phyloP scores from a whole-genome alignment of 2,113 vertebrate genomes.

The Formicarius rufipectus region DNA sequence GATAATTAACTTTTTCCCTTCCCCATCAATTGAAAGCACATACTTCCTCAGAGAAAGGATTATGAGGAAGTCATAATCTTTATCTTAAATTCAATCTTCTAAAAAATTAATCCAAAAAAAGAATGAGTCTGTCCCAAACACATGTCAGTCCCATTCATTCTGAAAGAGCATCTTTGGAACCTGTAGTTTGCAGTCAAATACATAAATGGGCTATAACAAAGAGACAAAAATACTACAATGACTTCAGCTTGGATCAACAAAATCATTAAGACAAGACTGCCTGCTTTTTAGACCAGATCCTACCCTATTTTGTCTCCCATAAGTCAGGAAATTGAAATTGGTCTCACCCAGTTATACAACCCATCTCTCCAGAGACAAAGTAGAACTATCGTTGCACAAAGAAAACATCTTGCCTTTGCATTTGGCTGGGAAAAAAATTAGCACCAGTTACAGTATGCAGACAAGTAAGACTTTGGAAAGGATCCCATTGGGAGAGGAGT shows the following conservation, averaged over 20 bases:
- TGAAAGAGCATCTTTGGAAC: background rate
- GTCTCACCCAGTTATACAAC: background rate
- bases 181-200: background rate
- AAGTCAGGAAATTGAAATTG: background rate
- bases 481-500: background rate
- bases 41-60: background rate
- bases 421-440: background rate
- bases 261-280: background rate
- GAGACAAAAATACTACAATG: background rate
- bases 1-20: background rate
- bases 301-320: background rate
- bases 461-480: background rate
- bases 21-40: background rate
- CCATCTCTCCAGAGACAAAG: background rate
- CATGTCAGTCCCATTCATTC: background rate
- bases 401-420: background rate
- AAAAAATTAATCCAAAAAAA: background rate
- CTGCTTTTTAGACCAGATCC: background rate
- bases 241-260: background rate
- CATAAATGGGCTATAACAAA: background rate
- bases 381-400: background rate
- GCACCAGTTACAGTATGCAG: background rate
- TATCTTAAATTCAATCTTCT: background rate
- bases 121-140: background rate
- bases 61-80: background rate